A percentile compares a stretch with the other conserved stretches of the same genome.
Conservation (phyloP, 2,888 invertebrate species). For the Chrysomela aeneicollis region DNA sequence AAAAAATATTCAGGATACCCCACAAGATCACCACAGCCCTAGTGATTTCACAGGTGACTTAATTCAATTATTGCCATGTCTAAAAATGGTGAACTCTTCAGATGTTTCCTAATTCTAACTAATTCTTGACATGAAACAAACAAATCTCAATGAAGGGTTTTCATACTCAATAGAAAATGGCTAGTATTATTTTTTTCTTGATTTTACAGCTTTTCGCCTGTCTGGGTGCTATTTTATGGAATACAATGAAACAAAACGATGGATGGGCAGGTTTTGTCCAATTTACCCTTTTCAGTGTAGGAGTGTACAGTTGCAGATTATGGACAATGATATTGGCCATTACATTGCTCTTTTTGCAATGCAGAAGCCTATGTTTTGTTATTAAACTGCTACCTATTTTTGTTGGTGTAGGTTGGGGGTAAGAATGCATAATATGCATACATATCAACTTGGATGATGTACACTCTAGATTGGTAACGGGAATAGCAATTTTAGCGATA, state of each 20-base stretch:
- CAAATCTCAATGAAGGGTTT: no score
- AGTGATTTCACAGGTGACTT: conserved; percentile 79
- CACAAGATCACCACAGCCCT: conserved; percentile 84
- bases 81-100: no score
- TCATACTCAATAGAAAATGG: no score
- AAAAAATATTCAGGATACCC: conserved; percentile 80
- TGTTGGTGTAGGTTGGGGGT: conserved; percentile 69
- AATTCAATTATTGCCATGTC: no score
- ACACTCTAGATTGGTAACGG: background rate
- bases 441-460: background rate
- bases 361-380: conserved; percentile 84
- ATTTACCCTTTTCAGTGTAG: conserved; percentile 78
- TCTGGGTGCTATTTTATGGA: conserved; percentile 79
- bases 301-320: conserved; percentile 81
- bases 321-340: conserved; percentile 88
- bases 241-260: conserved; percentile 65
- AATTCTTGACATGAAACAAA: no score
- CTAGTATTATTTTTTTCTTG: background rate
- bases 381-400: conserved; percentile 77
- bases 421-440: conserved; percentile 46
- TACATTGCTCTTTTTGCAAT: conserved; percentile 81
- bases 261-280: conserved; percentile 76
- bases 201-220: conserved; percentile 69
- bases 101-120: no score
- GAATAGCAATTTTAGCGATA: no score